A percentile compares a stretch with the other conserved stretches of the same genome.
These are phyloP conservation scores for Creontiades dilutus DNA, from an alignment of 2,888 invertebrate genomes.

Conservation along the genomic window DNA sequence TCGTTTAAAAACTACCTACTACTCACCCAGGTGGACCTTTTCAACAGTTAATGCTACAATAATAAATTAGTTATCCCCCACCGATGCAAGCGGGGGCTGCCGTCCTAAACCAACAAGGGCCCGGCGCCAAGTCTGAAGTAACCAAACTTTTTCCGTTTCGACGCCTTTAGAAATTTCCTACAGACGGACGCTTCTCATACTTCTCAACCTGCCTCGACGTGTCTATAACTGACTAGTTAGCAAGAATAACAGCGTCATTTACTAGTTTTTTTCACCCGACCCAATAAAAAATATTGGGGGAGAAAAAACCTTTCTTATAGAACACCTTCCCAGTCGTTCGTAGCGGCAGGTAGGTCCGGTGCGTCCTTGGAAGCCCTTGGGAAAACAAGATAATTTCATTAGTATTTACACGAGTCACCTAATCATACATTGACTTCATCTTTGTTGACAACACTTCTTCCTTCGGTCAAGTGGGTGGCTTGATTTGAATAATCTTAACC, in stretches of 20 bases:
- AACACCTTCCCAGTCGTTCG: background rate
- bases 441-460: background rate
- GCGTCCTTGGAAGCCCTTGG: background rate
- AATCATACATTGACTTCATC: background rate
- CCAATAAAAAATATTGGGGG: background rate
- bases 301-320: background rate
- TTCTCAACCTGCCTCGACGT: conserved; percentile 18
- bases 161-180: conserved; percentile 6
- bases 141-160: conserved; percentile 47
- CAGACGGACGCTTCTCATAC: background rate
- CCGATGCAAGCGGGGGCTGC: background rate
- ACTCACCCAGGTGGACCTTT: conserved; percentile 57
- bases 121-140: conserved; percentile 64
- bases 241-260: conserved; percentile 28
- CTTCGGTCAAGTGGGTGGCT: background rate
- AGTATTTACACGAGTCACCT: conserved; percentile 14
- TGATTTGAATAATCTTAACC: background rate
- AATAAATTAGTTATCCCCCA: conserved; percentile 61
- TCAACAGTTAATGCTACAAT: conserved; percentile 66
- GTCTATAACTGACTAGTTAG: conserved; percentile 61
- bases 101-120: conserved; percentile 54
- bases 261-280: background rate
- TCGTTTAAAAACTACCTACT: conserved; percentile 69
- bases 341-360: background rate
- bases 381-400: conserved; percentile 9